A percentile compares a stretch with the other conserved stretches of the same genome.
Evolutionary conservation across 2,797 vertebrate genomes (phyloP).

Genomic region (Scolopax bukidnonensis): DNA sequence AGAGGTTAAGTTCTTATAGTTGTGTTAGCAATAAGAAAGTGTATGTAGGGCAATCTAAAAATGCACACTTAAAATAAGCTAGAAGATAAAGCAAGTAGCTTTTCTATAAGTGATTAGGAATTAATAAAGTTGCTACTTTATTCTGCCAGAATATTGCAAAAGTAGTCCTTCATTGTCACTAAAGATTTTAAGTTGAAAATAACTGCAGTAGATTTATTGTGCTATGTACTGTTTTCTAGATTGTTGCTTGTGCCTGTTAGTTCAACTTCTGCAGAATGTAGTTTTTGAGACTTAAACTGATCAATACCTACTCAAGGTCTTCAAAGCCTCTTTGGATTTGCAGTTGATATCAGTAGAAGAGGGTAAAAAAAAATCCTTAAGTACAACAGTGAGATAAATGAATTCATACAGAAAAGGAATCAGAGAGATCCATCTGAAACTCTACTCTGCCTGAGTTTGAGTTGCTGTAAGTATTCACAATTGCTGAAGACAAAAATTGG

Average conservation of each 20-base stretch:
- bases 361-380: not conserved
- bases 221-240: not conserved
- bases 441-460: not conserved
- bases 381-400: slow-evolving; percentile 40
- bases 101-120: not conserved
- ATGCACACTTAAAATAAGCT: not conserved
- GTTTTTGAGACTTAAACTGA: slow-evolving; percentile 46
- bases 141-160: not conserved
- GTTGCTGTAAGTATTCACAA: slow-evolving; percentile 9
- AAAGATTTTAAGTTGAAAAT: not conserved
- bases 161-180: not conserved
- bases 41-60: not conserved
- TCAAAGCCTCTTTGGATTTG: slow-evolving; percentile 56
- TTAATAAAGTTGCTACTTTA: not conserved
- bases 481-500: not conserved
- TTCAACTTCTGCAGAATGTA: slow-evolving; percentile 5
- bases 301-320: slow-evolving; percentile 52
- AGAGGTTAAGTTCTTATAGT: not conserved
- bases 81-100: not conserved
- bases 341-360: slow-evolving; percentile 14
- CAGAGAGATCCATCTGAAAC: slow-evolving; percentile 57
- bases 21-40: not conserved
- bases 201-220: not conserved
- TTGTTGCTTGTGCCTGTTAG: not conserved
- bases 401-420: slow-evolving; percentile 54